phyloP scores from a whole-genome alignment of 2,113 vertebrate species.

The Notothenia coriiceps region DNA sequence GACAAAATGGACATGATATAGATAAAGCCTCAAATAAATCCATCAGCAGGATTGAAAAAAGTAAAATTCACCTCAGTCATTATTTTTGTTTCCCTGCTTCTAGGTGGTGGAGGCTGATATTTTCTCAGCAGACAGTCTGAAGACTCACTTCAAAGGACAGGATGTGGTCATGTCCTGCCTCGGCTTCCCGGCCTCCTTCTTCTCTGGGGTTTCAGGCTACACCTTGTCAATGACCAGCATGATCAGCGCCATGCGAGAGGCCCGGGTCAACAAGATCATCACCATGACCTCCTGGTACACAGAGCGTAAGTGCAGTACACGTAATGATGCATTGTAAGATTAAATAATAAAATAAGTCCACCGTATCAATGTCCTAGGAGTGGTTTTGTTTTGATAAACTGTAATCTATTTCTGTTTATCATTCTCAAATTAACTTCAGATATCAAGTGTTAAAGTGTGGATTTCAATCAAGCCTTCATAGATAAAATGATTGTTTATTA shows the following conservation, averaged over 20 bases:
- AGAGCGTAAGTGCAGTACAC: conserved; percentile 77
- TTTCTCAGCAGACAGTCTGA: conserved; percentile 81
- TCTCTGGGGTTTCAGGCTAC: conserved; percentile 82
- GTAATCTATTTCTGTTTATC: not conserved
- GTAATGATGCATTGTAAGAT: not conserved
- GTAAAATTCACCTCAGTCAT: not conserved
- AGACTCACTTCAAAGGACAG: conserved; percentile 80
- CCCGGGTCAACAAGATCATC: conserved; percentile 80
- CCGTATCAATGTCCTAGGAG: not conserved
- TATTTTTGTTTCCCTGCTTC: not conserved
- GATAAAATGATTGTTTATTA: too few species aligned
- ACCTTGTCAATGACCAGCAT: conserved; percentile 78
- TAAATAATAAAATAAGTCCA: not conserved
- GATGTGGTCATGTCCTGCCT: conserved; percentile 87
- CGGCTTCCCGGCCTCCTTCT: conserved; percentile 81
- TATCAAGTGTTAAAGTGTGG: not conserved
- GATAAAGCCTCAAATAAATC: too few species aligned
- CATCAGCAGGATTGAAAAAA: too few species aligned
- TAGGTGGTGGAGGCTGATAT: conserved; percentile 83
- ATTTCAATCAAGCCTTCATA: too few species aligned
- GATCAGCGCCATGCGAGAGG: conserved; percentile 79
- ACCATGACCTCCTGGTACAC: conserved; percentile 89
- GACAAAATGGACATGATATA: too few species aligned
- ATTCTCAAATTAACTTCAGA: not conserved
- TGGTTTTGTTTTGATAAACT: not conserved